Evolutionary conservation across 2,113 vertebrate genomes (phyloP), one percentile per base, ranked within the genome.

Genomic region (Dromaius novaehollandiae): DNA sequence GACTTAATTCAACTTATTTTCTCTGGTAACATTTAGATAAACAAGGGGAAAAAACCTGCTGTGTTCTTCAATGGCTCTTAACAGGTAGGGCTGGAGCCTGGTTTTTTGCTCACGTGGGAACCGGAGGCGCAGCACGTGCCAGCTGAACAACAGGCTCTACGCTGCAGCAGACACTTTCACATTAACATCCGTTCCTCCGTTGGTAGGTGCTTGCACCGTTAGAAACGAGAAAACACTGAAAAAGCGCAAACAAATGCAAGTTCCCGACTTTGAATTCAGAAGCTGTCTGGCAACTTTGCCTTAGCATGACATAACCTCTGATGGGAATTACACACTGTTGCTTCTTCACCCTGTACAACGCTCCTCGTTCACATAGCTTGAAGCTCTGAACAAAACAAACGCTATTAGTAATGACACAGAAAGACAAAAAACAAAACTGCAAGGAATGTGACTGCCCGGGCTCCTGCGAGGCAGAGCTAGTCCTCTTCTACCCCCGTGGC

Each of bases 1-100:
- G 85, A 78, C 81, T 96, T 86, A 56, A 97, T 95, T 92, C 90
- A 78, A 83, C n/a, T 68, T 82, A 28, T 86, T 97, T 95, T 93
- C 86, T 90, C 93, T 58, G 75, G 77, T 25, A 86, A 89, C 55
- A 55, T 78, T 94, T 50, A 60, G 53, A 84, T 79, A 80, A 84
- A 69, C 14, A 55, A 86, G 60, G 7, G 5, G 48, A 13, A 51
- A 85, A 94, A 36, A 63, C 76, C 80, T 36, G 80, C 10, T 2
- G 73, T 61, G 86, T 9, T 44, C 73, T 82, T 68, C 70, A 79
- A 84, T 8, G 1, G 75, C 55, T 93, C 68, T 25, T 28, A 11
- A 11, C 55, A 42, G 76, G 85, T 88, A 68, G 78, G 32, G 56
- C 61, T 88, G 77, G 50, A 93, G 80, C 5, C 61, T 78, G 73